Conservation (phyloP, 2,888 invertebrate genomes). For the Fragum fragum region DNA sequence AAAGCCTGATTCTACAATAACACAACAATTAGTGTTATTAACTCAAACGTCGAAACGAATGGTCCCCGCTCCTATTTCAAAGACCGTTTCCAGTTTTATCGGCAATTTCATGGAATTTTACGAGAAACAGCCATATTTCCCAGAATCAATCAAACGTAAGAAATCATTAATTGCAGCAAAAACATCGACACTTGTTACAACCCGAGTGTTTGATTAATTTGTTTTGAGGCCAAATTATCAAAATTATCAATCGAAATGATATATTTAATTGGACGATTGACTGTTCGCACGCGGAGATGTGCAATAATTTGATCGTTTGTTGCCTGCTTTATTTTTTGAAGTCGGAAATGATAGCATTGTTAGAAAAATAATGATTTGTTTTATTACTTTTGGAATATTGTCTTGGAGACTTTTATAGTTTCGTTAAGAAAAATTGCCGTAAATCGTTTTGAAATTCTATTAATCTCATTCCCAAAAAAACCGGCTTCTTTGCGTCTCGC, state of each 20-base stretch:
- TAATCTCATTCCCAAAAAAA: too few species aligned
- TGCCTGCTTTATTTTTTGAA: conserved; percentile 7
- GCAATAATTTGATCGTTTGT: conserved; percentile 36
- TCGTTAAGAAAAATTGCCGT: too few species aligned
- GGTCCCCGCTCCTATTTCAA: conserved; percentile 53
- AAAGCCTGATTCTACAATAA: conserved; percentile 54
- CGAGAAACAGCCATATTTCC: conserved; percentile 41
- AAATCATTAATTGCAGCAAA: conserved; percentile 19
- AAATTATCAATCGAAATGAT: conserved; percentile 57
- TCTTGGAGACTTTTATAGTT: too few species aligned
- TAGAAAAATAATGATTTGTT: neutral
- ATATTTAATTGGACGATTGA: conserved; percentile 62
- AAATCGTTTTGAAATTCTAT: too few species aligned
- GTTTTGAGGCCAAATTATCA: conserved; percentile 36
- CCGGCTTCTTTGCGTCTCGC: too few species aligned
- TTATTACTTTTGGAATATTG: neutral
- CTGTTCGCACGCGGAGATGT: conserved; percentile 40
- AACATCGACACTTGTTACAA: conserved; percentile 5
- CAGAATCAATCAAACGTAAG: conserved; percentile 44
- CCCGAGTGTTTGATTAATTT: conserved; percentile 47
- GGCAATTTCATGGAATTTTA: conserved; percentile 48
- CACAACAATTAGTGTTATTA: conserved; percentile 68
- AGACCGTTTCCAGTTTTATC: conserved; percentile 56
- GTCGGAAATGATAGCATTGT: conserved; percentile 8
- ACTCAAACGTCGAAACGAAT: conserved; percentile 32